A percentile compares a stretch with the other conserved stretches of the same genome.
These are phyloP conservation scores for Macaria liturata DNA, from an alignment of 2,888 invertebrate species.

Conservation along the genomic window DNA sequence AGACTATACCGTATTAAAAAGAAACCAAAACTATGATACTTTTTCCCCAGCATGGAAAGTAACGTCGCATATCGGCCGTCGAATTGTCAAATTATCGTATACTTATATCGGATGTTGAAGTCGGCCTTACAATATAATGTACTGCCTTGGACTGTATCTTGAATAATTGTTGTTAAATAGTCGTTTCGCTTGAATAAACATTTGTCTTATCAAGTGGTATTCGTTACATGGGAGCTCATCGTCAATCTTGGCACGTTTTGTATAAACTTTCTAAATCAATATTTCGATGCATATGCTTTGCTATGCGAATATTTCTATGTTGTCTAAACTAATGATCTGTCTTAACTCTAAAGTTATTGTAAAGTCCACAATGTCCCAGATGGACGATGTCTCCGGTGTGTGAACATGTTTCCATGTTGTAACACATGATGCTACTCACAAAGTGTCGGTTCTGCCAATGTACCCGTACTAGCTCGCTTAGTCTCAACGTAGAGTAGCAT, in stretches of 20 bases:
- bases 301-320: too few relatives aligned
- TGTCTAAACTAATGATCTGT: too few relatives aligned
- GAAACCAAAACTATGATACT: too few relatives aligned
- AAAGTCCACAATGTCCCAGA: not conserved
- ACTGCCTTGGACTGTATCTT: conserved; percentile 27
- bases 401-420: conserved; percentile 4
- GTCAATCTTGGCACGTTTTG: conserved; percentile 1
- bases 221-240: conserved; percentile 14
- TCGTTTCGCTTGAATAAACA: conserved; percentile 2
- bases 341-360: not conserved
- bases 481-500: conserved; percentile 70
- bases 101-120: conserved; percentile 28
- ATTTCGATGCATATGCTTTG: too few relatives aligned
- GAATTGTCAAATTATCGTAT: conserved; percentile 36
- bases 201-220: conserved; percentile 16
- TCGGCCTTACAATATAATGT: conserved; percentile 31
- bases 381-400: conserved; percentile 2
- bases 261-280: too few relatives aligned
- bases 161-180: conserved; percentile 28
- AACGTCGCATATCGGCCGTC: conserved; percentile 21
- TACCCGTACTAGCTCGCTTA: conserved; percentile 65
- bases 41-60: conserved; percentile 1
- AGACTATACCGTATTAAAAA: too few relatives aligned
- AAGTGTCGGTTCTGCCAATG: conserved; percentile 60
- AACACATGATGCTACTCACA: conserved; percentile 14